These are phyloP conservation scores for Acrocephalus scirpaceus DNA, from an alignment of 2,797 vertebrate genomes.

Conservation along the genomic window DNA sequence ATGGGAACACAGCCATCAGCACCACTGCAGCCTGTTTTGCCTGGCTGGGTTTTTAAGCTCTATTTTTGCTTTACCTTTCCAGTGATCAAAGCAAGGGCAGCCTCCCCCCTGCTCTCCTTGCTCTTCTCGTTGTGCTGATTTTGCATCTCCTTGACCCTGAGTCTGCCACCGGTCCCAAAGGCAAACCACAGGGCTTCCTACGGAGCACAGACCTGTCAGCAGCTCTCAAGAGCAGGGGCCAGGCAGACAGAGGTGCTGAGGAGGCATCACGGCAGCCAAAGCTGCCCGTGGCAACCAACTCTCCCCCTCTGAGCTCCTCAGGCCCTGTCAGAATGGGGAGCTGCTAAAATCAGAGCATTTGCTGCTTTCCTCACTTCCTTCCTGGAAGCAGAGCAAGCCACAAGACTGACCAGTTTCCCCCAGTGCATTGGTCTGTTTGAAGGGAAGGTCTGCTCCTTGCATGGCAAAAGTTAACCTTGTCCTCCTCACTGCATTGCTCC, in stretches of 20 bases:
- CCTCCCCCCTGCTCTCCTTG: not conserved
- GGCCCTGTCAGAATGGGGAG: not conserved
- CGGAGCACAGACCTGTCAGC: conserved; percentile 39
- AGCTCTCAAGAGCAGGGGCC: conserved; percentile 23
- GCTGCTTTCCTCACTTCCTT: not conserved
- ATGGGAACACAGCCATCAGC: conserved; percentile 12
- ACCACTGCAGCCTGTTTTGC: conserved; percentile 36
- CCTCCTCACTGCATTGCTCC: not conserved
- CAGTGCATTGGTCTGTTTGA: not conserved
- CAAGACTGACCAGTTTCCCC: not conserved
- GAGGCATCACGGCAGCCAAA: not conserved
- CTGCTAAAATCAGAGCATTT: not conserved
- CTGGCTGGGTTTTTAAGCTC: conserved; percentile 54
- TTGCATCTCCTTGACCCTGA: conserved; percentile 19
- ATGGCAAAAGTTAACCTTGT: not conserved
- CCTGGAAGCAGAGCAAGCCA: not conserved
- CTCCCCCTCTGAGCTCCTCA: not conserved
- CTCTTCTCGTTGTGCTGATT: conserved; percentile 1
- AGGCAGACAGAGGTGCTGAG: conserved; percentile 42
- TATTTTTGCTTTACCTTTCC: conserved; percentile 65
- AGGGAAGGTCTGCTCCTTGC: not conserved
- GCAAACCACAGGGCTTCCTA: conserved; percentile 14
- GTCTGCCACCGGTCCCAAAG: not conserved
- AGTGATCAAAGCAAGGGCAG: conserved; percentile 46
- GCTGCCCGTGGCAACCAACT: not conserved